Evolutionary conservation across 2,797 vertebrate genomes (phyloP), one percentile per base, ranked within the genome.

Genomic region (Bucorvus abyssinicus): DNA sequence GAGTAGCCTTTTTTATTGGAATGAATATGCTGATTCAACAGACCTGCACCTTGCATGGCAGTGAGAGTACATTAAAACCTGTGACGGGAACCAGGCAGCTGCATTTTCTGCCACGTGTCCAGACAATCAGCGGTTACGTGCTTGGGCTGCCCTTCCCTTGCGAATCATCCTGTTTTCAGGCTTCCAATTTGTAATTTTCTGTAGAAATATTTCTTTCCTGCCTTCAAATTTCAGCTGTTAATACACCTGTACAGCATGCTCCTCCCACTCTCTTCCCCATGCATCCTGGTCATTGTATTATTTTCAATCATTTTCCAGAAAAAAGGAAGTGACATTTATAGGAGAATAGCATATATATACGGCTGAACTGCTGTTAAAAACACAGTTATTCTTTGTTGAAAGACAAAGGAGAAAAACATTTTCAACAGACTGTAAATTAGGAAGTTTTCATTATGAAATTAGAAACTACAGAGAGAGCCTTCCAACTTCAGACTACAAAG

Each of bases 31-130:
- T 71, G 24, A 18, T 71, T 53, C 19, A 60, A 40, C 61, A 71
- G 44, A 38, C 8, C 19, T 60, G 40, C 14, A 0, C 4, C 4
- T 12, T 69, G 42, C 1, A 1, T 5, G 21, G 29, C 18, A 49
- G 32, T 10, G n/a, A 34, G 32, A 19, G 27, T 10, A 24, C 17
- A 27, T 36, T 34, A 56, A 38, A 83, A 64, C 42, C 55, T 20
- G 32, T 14, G 64, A 70, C 50, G 53, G n/a, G 61, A 57, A 55
- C 26, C 34, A 53, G 60, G 61, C 38, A 70, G 30, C 23, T 69
- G 9, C 2, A 2, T 84, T 70, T 74, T 81, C 20, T 44, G 32
- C 55, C 30, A 0, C 3, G 13, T 42, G 36, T 61, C 65, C 52
- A 55, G 47, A 42, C 19, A 59, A 10, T 44, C 36, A 61, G 34